Evolutionary conservation across 2,113 vertebrate genomes (phyloP).

Genomic region (Triplophysa dalaica): DNA sequence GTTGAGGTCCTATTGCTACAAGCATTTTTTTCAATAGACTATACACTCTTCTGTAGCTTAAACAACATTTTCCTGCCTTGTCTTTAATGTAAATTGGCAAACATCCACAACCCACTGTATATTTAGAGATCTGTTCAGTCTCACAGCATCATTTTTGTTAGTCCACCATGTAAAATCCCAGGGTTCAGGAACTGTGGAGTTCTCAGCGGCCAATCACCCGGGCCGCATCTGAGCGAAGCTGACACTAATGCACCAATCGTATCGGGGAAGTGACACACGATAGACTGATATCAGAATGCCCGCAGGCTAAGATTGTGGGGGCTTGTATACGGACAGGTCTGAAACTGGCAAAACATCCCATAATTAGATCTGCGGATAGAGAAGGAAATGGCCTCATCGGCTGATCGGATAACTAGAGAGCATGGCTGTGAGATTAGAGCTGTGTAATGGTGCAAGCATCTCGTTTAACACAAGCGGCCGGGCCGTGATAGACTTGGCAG

Average conservation of each 20-base stretch:
- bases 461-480: constrained; percentile 39
- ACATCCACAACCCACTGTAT: background rate
- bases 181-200: constrained; percentile 18
- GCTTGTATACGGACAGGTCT: constrained; percentile 37
- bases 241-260: constrained; percentile 44
- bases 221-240: constrained; percentile 22
- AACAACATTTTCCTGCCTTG: background rate
- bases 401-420: constrained; percentile 51
- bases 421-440: constrained; percentile 44
- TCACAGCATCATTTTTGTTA: constrained; percentile 24
- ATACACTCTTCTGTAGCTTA: too few relatives aligned
- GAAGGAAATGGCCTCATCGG: constrained; percentile 46
- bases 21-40: too few relatives aligned
- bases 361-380: constrained; percentile 50
- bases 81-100: background rate
- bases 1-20: too few relatives aligned
- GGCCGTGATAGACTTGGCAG: constrained; percentile 34
- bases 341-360: constrained; percentile 40
- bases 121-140: constrained; percentile 6
- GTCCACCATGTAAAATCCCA: constrained; percentile 14
- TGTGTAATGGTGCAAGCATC: constrained; percentile 39
- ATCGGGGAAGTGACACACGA: constrained; percentile 41
- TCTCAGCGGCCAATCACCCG: background rate
- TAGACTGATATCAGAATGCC: constrained; percentile 44
- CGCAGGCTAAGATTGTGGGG: constrained; percentile 40